Base-by-base conservation (phyloP, 2,113 vertebrate genomes). In the Cryptotis parvus region DNA sequence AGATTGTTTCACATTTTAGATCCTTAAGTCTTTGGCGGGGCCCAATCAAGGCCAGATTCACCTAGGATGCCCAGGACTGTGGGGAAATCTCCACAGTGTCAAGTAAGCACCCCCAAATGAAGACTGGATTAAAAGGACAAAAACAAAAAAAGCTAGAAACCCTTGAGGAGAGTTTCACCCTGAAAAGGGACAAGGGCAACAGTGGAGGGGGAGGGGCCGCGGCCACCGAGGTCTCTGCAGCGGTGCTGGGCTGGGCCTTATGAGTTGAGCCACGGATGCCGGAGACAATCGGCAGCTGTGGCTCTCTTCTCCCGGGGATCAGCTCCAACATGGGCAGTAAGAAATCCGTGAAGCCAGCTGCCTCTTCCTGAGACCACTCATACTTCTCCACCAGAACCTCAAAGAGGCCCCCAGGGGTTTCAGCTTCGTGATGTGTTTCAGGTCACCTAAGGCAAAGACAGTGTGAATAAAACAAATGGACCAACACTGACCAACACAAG, bases 351-450 rank as follows among this genome's bases (percentile, higher is more conserved):
- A 99, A 99, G 45, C 96, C 97, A 92, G 98, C 98, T 9, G 99
- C 99, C 90, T 99, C 99, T 4, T 99, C 99, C 94, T 98, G 98
- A 94, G 98, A 66, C 99, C 99, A 99, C 96, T 99, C 99, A 0
- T 99, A 99, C 96, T 99, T 99, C 92, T 99, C 99, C 85, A 99
- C 98, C 89, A 99, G 96, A 80, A 99, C 99, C 92, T 99, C 99
- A 43, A 98, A 96, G 79, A 99, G 98, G 84, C 99, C 99, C 99
- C 99, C n/a, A n/a, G 99, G 6, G 99, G 99, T 96, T 99, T 99
- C 97, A 99, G 98, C 97, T 99, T 99, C 84, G 98, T 99, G 97
- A 99, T 99, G 97, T 99, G 99, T 92, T 99, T 99, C 95, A 99
- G 98, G 85, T 99, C 99, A 77, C 99, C 99, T 99, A 95, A 0